Evolutionary conservation across 37 sponge, comb jelly and placozoan genomes (phyloP), one percentile per base, ranked within the genome.

Genomic region (Beroe ovata): DNA sequence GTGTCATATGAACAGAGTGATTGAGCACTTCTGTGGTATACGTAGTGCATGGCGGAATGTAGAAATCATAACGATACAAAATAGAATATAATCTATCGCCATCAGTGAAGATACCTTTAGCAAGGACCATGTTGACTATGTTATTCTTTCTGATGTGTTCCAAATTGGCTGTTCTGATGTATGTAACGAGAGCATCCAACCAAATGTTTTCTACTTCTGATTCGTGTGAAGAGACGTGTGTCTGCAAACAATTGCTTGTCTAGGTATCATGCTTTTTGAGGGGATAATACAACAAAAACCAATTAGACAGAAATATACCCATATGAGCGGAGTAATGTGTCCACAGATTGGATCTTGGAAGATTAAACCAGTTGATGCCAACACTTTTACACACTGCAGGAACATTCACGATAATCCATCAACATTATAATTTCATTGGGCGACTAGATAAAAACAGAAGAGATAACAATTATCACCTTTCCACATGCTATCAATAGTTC

Each of bases 401-500:
- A 11, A 47, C 54, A 47, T 47, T 11, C 6, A 47, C 54, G 54
- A 47, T 6, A 47, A 16, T 16, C 54, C 6, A 11, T 16, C 11
- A 47, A 47, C 54, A 11, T 16, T 47, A 11, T 47, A n/a, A n/a
- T n/a, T n/a, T n/a, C n/a, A n/a, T n/a, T n/a, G n/a, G n/a, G n/a
- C n/a, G n/a, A n/a, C n/a, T n/a, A n/a, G n/a, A n/a, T n/a, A n/a
- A n/a, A n/a, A n/a, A n/a, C n/a, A n/a, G n/a, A n/a, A n/a, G n/a
- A n/a, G n/a, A n/a, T n/a, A n/a, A n/a, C n/a, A n/a, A n/a, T n/a
- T n/a, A n/a, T n/a, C n/a, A 47, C 54, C 54, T 47, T 33, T 8
- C 84, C 84, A 77, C 84, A 77, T 25, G 33, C 33, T 8, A 22
- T 77, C 28, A 77, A 23, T 20, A 77, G 54, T 26, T 77, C 84